Evolutionary conservation across 1,140 invertebrate genomes (phyloP).

Genomic region (Drosophila nikananu): DNA sequence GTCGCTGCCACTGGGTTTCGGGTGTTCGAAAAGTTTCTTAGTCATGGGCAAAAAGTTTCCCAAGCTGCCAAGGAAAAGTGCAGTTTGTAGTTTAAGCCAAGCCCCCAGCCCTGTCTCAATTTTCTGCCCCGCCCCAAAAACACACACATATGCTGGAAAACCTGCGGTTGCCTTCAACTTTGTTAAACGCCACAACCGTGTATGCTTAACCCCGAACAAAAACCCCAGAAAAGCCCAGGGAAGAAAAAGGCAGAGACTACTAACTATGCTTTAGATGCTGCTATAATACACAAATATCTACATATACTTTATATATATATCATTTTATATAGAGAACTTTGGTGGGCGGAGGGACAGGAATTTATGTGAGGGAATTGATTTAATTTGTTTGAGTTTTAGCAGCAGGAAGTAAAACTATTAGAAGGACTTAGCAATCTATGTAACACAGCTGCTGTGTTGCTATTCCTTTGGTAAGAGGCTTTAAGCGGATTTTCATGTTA

Average conservation of each 20-base stretch:
- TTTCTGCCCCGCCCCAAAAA: neutral
- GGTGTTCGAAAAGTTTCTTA: slow-evolving; percentile 56
- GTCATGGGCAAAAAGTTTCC: slow-evolving; percentile 51
- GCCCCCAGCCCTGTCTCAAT: neutral
- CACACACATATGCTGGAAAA: slow-evolving; percentile 54
- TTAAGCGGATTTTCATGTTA: slow-evolving; percentile 6
- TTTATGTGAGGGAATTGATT: slow-evolving; percentile 50
- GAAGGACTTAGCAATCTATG: slow-evolving; percentile 2
- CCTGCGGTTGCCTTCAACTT: slow-evolving; percentile 63
- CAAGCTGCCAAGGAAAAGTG: slow-evolving; percentile 48
- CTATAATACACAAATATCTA: slow-evolving; percentile 4
- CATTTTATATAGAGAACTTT: neutral
- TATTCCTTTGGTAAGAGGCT: slow-evolving; percentile 4
- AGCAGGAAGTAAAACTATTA: slow-evolving; percentile 27
- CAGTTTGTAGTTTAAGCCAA: slow-evolving; percentile 47
- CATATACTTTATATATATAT: neutral
- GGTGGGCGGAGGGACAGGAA: neutral
- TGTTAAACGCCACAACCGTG: slow-evolving; percentile 60
- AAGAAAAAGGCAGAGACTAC: slow-evolving; percentile 20
- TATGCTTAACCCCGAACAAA: slow-evolving; percentile 44
- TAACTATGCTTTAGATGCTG: slow-evolving; percentile 46
- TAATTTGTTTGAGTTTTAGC: slow-evolving; percentile 46
- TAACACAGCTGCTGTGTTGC: slow-evolving; percentile 1
- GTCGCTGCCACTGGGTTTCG: slow-evolving; percentile 8
- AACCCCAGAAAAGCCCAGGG: slow-evolving; percentile 12